Evolutionary conservation across 2,888 invertebrate species (phyloP), one percentile per base, ranked within the genome.

Genomic region (Rotaria macrura): DNA sequence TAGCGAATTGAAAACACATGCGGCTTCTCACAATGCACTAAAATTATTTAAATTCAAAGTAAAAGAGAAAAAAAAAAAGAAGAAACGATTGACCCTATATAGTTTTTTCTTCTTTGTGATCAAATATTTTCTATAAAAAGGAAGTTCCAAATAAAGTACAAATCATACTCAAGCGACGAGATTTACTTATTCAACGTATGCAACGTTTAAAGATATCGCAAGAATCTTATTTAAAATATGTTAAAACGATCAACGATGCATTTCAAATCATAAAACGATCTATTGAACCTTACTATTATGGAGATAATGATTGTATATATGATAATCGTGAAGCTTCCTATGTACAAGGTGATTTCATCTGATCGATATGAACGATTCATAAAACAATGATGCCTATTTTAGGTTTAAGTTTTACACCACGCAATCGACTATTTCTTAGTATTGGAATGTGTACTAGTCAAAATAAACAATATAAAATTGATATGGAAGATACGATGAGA

Each of bases 401-500:
- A 86, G 86, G 86, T 40, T 43, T 84, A 54, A 86, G 86, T 79
- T 74, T 74, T 43, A 40, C 54, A 38, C 84, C 74, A 57, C 29
- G 43, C 29, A 86, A 86, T 83, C 74, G 54, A 49, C 40, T 83
- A 49, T 55, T 86, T 52, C 12, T 84, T n/a, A 72, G 84, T n/a
- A 79, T 86, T n/a, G 84, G 86, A n/a, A 49, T 74, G 29, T 86
- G 86, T 43, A 54, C 54, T 23, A 47, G 65, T 43, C 84, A 86
- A 34, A 86, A 86, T 85, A 29, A 38, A 38, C 38, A 47, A 55
- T 43, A 79, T 43, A 54, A 57, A 79, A 47, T n/a, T 25, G n/a
- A 54, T 34, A 84, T 86, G 84, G 86, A 86, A 79, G 84, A 86
- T 83, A n/a, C 74, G 29, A 84, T 74, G 55, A 54, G 40, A 29